phyloP scores from a whole-genome alignment of 1,140 invertebrate species.

The Cydia pomonella region DNA sequence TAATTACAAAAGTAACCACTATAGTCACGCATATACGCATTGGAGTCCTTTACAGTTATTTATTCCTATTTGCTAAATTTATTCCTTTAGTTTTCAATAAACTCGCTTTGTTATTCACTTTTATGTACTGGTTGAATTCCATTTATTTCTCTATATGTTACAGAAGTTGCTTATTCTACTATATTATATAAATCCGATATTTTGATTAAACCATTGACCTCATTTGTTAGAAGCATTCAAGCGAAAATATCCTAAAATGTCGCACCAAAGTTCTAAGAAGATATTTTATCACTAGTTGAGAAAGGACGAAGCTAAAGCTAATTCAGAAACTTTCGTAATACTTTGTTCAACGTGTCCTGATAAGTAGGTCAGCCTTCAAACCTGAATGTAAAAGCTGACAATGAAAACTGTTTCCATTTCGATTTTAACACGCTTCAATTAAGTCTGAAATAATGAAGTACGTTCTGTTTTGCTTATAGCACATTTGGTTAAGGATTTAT shows the following conservation, averaged over 20 bases:
- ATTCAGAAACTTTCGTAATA: conserved; percentile 9
- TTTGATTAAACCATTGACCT: not conserved
- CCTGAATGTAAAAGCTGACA: not conserved
- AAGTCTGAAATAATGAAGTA: conserved; percentile 5
- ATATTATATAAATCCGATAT: not conserved
- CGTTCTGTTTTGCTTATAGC: not conserved
- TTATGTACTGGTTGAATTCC: not conserved
- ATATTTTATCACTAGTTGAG: not conserved
- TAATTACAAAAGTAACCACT: not conserved
- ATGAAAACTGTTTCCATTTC: conserved; percentile 12
- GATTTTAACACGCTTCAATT: conserved; percentile 12
- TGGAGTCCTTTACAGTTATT: not conserved
- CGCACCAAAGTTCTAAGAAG: not conserved
- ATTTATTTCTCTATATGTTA: not conserved
- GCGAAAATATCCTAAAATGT: not conserved
- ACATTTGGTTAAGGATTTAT: not conserved
- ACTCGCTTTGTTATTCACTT: not conserved
- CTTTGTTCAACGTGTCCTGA: not conserved
- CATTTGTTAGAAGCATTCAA: not conserved
- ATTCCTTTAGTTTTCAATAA: not conserved
- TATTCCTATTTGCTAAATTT: not conserved
- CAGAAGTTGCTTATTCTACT: not conserved
- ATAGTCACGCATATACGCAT: conserved; percentile 3
- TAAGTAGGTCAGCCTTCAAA: conserved; percentile 10
- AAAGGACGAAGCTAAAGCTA: not conserved